Conservation (phyloP, 2,113 vertebrate species). For the Climacteris rufus region DNA sequence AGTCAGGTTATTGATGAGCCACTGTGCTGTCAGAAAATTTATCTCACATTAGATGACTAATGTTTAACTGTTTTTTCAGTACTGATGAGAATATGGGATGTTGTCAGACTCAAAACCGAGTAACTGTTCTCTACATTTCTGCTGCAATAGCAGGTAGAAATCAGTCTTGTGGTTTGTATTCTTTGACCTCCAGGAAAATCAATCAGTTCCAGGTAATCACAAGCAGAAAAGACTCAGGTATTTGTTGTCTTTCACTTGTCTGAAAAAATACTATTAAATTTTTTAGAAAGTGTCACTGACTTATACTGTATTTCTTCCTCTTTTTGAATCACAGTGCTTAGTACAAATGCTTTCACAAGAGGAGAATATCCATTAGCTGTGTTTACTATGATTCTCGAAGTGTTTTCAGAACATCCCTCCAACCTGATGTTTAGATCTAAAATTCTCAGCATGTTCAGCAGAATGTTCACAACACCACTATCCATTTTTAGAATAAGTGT, state of each 20-base stretch:
- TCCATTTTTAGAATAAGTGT: slow-evolving; percentile 75
- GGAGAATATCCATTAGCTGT: background rate
- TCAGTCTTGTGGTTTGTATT: background rate
- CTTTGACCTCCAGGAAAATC: background rate
- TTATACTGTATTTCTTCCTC: background rate
- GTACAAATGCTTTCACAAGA: background rate
- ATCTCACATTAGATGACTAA: background rate
- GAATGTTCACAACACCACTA: slow-evolving; percentile 66
- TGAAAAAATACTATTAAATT: background rate
- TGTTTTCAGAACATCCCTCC: slow-evolving; percentile 52
- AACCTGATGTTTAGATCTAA: slow-evolving; percentile 64
- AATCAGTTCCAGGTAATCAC: background rate
- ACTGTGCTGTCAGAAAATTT: background rate
- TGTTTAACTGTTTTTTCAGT: background rate
- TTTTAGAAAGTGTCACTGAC: background rate
- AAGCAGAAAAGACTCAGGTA: background rate
- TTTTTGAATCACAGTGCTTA: background rate
- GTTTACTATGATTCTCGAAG: background rate
- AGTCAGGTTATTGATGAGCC: background rate
- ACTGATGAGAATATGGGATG: background rate
- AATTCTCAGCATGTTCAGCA: slow-evolving; percentile 69
- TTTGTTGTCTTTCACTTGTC: rapidly evolving
- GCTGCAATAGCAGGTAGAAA: background rate
- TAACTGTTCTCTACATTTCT: background rate
- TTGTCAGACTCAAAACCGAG: background rate